Base-by-base conservation (phyloP, 2,888 invertebrate species). In the Epinotia nisella region DNA sequence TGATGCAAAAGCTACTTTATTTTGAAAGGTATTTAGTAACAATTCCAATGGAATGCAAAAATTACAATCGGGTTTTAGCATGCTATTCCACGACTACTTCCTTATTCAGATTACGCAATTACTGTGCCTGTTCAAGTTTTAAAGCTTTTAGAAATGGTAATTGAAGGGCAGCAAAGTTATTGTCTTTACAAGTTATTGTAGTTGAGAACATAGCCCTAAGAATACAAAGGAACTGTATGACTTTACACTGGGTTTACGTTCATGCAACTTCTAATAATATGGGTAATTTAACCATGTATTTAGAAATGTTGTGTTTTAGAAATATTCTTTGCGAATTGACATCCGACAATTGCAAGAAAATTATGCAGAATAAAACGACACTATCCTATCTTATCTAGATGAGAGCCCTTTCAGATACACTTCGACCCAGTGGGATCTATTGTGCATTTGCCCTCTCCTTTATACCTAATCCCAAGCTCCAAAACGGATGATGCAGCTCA, bases 91-190 rank as follows among this genome's bases (percentile, higher is more conserved):
- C 55, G 41, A 56, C 55, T 67, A 55, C 67, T 72, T 72, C 71
- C 71, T 21, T 58, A 61, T 72, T 68, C 55, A 67, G 49, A 72
- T 68, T 67, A 39, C 67, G 66, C 45, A 55, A 71, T 60, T 49
- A 67, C 60, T 61, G 21, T 21, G 35, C 17, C 49, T 39, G 55
- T 60, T 45, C 35, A 68, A 56, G 56, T 68, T 67, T 55, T 49
- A 72, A 72, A 61, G 67, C 55, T 68, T 58, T 68, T 68, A 49
- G 61, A 72, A 67, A 68, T 72, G 61, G 19, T 72, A 68, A 72
- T 72, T 61, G 49, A 29, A 67, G 55, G 59, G 41, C 39, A 53
- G 53, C 17, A 62, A 29, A 45, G 62, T 41, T 35, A 55, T 62
- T 56, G 70, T 70, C 62, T 62, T 56, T 49, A 56, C 56, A 56